A percentile compares a stretch with the other conserved stretches of the same genome.
Conservation (phyloP, 2,113 vertebrate genomes). For the Xerus inauris region DNA sequence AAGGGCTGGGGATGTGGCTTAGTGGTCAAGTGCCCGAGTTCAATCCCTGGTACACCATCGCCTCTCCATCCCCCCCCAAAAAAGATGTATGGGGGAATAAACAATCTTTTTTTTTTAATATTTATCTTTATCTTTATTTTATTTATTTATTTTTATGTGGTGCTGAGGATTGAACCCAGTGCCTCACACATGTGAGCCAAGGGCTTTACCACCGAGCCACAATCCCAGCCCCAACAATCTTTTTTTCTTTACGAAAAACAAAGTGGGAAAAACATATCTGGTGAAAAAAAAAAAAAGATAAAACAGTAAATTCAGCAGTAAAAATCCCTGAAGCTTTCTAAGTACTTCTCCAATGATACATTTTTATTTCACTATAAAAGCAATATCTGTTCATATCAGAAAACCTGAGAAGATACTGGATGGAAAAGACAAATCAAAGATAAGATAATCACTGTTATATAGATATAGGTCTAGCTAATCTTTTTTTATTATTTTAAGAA, state of each 20-base stretch:
- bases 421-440: not conserved
- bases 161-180: no score
- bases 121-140: no score
- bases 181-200: no score
- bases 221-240: no score
- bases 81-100: not conserved
- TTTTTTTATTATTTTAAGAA: not conserved
- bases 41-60: no score
- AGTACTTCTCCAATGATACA: not conserved
- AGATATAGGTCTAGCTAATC: not conserved
- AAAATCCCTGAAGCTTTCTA: not conserved
- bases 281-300: not conserved
- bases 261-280: not conserved
- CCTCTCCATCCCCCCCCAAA: no score
- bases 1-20: no score
- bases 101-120: not conserved
- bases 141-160: no score
- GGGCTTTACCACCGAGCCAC: no score
- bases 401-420: not conserved
- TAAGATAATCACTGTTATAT: not conserved
- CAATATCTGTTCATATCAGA: not conserved
- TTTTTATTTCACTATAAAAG: not conserved
- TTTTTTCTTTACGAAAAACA: not conserved
- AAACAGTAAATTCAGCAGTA: not conserved
- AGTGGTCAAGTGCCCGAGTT: no score